These are phyloP conservation scores for Thamnophis sirtalis DNA, from an alignment of 2,113 vertebrate species.

Conservation along the genomic window DNA sequence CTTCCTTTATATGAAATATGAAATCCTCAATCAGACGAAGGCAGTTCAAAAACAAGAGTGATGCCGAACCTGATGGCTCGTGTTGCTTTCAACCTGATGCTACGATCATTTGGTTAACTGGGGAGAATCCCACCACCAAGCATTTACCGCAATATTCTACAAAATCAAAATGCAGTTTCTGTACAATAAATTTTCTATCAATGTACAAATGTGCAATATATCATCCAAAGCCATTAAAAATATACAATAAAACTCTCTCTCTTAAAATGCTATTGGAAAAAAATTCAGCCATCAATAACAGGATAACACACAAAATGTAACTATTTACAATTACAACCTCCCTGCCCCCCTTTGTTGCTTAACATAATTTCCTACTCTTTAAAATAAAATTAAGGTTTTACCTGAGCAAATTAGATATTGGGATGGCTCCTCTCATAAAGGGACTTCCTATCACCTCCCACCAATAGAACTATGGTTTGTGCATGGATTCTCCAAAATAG, in stretches of 20 bases:
- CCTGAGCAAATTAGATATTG: constrained; percentile 2
- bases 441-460: not conserved
- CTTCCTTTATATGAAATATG: constrained; percentile 10
- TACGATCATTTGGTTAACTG: constrained; percentile 31
- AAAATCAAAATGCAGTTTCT: constrained; percentile 43
- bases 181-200: constrained; percentile 44
- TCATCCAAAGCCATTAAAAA: constrained; percentile 24
- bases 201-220: constrained; percentile 26
- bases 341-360: constrained; percentile 2
- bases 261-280: constrained; percentile 33
- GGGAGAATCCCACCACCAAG: constrained; percentile 18
- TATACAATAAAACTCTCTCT: constrained; percentile 43
- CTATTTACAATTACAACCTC: constrained; percentile 17
- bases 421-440: not conserved
- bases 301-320: constrained; percentile 35
- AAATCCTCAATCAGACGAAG: not conserved
- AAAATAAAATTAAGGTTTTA: constrained; percentile 1
- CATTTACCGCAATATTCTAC: constrained; percentile 33
- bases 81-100: constrained; percentile 50
- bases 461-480: not conserved
- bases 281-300: constrained; percentile 37
- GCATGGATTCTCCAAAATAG: not conserved
- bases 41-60: constrained; percentile 27
- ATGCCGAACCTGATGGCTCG: constrained; percentile 44
- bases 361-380: not conserved